A percentile compares a stretch with the other conserved stretches of the same genome.
Conservation (phyloP, 1,140 invertebrate species). For the Augochlora pura region DNA sequence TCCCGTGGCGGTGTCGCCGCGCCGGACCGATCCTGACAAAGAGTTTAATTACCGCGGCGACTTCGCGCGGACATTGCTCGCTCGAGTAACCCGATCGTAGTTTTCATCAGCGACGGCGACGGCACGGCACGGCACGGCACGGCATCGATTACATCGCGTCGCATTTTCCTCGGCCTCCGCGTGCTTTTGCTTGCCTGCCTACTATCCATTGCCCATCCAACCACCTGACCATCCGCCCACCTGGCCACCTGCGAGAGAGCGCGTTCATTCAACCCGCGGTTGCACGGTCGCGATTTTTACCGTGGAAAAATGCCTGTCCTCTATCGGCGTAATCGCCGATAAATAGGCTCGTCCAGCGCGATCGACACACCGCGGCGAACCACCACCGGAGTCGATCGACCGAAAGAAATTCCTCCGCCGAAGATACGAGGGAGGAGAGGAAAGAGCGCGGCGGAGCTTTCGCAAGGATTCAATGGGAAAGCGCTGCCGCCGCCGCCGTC, state of each 20-base stretch:
- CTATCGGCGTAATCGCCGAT: constrained; percentile 44
- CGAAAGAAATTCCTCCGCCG: too few species aligned
- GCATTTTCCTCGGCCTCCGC: background rate
- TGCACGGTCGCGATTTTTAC: background rate
- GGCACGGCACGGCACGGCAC: too few species aligned
- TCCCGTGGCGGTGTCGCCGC: background rate
- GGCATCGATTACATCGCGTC: constrained; percentile 18
- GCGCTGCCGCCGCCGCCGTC: too few species aligned
- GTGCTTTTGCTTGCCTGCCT: too few species aligned
- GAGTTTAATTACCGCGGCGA: constrained; percentile 42
- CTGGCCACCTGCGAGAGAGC: too few species aligned
- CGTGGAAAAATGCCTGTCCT: background rate
- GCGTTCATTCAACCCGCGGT: constrained; percentile 9
- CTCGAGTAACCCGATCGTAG: constrained; percentile 34
- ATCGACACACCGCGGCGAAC: too few species aligned
- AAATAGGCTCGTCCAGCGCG: background rate
- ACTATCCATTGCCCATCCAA: too few species aligned
- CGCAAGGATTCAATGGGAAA: too few species aligned
- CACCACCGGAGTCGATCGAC: too few species aligned
- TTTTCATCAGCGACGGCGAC: constrained; percentile 21
- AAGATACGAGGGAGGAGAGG: too few species aligned
- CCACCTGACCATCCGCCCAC: too few species aligned
- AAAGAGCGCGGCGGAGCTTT: too few species aligned
- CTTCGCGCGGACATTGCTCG: constrained; percentile 32
- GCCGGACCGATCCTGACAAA: constrained; percentile 30